These are phyloP conservation scores for Odontamblyopus rebecca DNA, from an alignment of 2,797 vertebrate genomes.

Conservation along the genomic window DNA sequence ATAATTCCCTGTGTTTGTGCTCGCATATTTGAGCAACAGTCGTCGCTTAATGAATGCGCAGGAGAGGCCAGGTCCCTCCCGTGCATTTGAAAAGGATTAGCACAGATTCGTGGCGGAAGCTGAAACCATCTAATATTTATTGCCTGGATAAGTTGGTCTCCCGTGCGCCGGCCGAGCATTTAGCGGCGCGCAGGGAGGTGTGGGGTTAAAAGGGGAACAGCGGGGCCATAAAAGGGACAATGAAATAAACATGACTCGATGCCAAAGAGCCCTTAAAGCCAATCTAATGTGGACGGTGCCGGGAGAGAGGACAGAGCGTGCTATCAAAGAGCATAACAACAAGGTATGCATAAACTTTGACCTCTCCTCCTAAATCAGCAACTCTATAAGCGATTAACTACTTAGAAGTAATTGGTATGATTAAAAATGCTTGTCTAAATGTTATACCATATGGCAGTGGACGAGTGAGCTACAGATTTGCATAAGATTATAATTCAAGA, in stretches of 20 bases:
- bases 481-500: background rate
- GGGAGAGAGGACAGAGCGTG: conserved; percentile 21
- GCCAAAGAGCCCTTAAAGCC: conserved; percentile 64
- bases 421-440: background rate
- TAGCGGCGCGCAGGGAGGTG: conserved; percentile 56
- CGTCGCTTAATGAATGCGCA: conserved; percentile 24
- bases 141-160: conserved; percentile 66
- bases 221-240: conserved; percentile 69
- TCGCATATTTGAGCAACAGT: conserved; percentile 16
- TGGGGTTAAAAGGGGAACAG: conserved; percentile 72
- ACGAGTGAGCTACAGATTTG: background rate
- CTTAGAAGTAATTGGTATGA: conserved; percentile 13
- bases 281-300: conserved; percentile 46
- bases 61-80: conserved; percentile 30
- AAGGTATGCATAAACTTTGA: conserved; percentile 39
- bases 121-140: conserved; percentile 72
- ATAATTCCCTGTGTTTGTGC: conserved; percentile 3
- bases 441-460: background rate
- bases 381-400: conserved; percentile 8
- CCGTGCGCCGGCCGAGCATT: conserved; percentile 60
- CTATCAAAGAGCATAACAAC: conserved; percentile 38
- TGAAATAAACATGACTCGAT: conserved; percentile 75
- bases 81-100: conserved; percentile 65
- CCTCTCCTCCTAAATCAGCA: conserved; percentile 14
- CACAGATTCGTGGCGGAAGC: conserved; percentile 51